These are phyloP conservation scores for Ibidorhyncha struthersii DNA, from an alignment of 2,113 vertebrate genomes.

Conservation along the genomic window DNA sequence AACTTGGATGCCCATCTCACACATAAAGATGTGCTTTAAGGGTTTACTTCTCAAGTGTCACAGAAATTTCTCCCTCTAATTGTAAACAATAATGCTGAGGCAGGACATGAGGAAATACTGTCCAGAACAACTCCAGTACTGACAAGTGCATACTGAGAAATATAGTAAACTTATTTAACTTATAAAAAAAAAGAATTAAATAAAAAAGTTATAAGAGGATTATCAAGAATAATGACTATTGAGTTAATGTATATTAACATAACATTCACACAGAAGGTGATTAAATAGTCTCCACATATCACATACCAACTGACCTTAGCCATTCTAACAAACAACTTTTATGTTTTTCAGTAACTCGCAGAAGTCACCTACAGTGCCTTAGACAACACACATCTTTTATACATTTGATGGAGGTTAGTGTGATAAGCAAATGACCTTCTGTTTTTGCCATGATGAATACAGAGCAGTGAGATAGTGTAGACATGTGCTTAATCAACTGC, in stretches of 20 bases:
- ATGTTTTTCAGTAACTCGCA: neutral
- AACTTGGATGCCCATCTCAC: neutral
- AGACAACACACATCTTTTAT: neutral
- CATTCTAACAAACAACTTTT: neutral
- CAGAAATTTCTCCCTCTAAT: neutral
- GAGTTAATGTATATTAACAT: neutral
- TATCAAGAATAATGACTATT: neutral
- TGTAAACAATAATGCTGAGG: neutral
- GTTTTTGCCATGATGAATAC: neutral
- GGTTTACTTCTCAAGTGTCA: neutral
- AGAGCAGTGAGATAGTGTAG: neutral
- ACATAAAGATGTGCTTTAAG: neutral
- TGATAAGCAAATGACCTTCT: neutral
- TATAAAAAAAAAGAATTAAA: neutral
- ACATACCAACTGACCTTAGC: neutral
- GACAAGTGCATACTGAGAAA: neutral
- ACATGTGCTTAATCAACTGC: neutral
- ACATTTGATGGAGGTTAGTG: neutral
- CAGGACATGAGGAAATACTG: neutral
- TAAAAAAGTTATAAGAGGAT: neutral
- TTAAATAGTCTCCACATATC: neutral
- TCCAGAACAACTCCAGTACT: neutral
- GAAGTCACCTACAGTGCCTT: neutral
- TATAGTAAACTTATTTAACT: neutral
- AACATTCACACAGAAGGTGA: neutral